Conservation (phyloP, 2,888 invertebrate genomes). For the Seira ritae region DNA sequence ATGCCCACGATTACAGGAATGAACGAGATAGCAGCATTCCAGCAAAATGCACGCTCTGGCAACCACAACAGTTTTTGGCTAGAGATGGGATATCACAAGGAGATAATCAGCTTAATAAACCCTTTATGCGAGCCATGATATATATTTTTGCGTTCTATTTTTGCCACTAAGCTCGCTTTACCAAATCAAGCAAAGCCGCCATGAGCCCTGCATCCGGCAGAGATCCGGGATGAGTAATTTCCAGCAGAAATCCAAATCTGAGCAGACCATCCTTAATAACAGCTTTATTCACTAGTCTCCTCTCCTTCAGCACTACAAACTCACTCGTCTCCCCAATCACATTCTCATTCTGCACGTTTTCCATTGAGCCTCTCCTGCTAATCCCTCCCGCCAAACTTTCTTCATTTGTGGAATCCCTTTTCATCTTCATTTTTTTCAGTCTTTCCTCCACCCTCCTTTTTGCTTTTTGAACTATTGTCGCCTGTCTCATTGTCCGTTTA, state of each 20-base stretch:
- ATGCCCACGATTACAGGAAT: constrained; percentile 97
- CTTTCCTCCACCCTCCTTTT: constrained; percentile 93
- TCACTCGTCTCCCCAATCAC: constrained; percentile 77
- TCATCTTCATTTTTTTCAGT: constrained; percentile 80
- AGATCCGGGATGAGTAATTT: constrained; percentile 96
- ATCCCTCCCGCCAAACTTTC: constrained; percentile 75
- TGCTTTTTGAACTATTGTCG: constrained; percentile 84
- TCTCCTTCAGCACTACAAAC: constrained; percentile 90
- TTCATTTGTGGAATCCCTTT: constrained; percentile 73
- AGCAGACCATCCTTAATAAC: constrained; percentile 92
- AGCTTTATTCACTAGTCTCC: constrained; percentile 87
- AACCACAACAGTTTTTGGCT: constrained; percentile 96
- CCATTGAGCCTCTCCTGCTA: constrained; percentile 72
- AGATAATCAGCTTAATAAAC: constrained; percentile 38
- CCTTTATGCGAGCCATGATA: constrained; percentile 16
- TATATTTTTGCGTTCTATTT: constrained; percentile 8
- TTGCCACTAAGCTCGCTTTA: constrained; percentile 75
- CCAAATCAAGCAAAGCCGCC: constrained; percentile 95
- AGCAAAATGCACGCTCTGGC: constrained; percentile 93
- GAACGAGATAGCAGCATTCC: constrained; percentile 97
- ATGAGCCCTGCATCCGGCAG: constrained; percentile 97
- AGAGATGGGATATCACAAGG: constrained; percentile 72
- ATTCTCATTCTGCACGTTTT: constrained; percentile 72
- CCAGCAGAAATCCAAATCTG: constrained; percentile 92
- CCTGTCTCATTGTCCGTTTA: constrained; percentile 73